Evolutionary conservation across 2,888 invertebrate genomes (phyloP), one percentile per base, ranked within the genome.

Genomic region (Erynnis tages): DNA sequence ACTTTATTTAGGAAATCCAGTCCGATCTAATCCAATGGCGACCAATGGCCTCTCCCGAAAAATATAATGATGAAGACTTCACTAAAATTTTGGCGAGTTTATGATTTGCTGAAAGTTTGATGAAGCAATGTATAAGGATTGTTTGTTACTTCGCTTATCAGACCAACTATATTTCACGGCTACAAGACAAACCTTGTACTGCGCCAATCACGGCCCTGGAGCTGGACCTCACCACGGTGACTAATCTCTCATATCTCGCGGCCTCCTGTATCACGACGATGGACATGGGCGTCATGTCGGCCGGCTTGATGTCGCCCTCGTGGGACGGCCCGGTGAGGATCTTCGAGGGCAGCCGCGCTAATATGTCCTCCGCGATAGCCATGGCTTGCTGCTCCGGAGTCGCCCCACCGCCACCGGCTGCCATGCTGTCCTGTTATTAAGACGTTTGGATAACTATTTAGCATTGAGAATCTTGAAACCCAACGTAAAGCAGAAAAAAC

Each of bases 261-360:
- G 96, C 95, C 79, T 96, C 96, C 77, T 96, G 96, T 2, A 97
- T 94, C 46, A 98, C 90, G 0, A 98, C 97, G 0, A 97, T 97
- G 69, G 98, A 97, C 96, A 98, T 96, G 65, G 97, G 97, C 6
- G 90, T 97, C 96, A 77, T 93, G 82, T 83, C 97, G 91, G 61
- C 91, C 74, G 53, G 96, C 94, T 50, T 97, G 93, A 90, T 94
- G 94, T 82, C 94, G 90, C 75, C 91, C 79, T 71, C 93, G 84
- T 47, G 95, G 86, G 60, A 88, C 70, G 71, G 94, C 84, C 63
- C 96, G 72, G 86, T 93, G 91, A 86, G 92, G 93, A 81, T 82
- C 58, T 94, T 91, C 17, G 78, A 73, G 0, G 97, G 97, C 17
- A 98, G 82, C 68, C 95, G 94, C 4, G 88, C 79, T 6, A 97